Evolutionary conservation across 2,888 invertebrate genomes (phyloP), one percentile per base, ranked within the genome.

Genomic region (Pristionchus entomophagus): DNA sequence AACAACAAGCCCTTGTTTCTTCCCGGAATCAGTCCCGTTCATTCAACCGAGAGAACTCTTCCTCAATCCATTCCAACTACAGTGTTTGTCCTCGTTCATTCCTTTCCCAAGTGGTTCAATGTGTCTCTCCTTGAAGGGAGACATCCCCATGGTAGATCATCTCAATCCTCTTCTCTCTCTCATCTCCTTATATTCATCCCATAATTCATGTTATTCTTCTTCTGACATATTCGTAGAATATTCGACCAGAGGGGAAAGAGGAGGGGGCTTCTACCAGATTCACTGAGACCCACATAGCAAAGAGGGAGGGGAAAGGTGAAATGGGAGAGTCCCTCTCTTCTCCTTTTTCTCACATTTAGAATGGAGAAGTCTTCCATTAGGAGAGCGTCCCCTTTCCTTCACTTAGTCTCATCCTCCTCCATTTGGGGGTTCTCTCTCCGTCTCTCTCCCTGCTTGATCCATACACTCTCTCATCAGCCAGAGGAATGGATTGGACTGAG

Each of bases 251-350:
- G 41, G 45, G 45, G 77, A 38, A 38, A 77, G 45, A 77, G 77
- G 77, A n/a, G 80, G 38, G 41, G n/a, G n/a, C 41, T 73, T 22
- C 69, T 41, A 35, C 38, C 41, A 45, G 41, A 73, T 38, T 73
- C 73, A 3, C 45, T 26, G 41, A 12, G 10, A 22, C 73, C 26
- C 41, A 45, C 38, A 69, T 10, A 35, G 26, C n/a, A 35, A 19
- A 19, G 38, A 81, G 82, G 82, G 49, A 53, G 51, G 51, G 78
- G 78, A 29, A 77, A 65, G 65, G 65, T 65, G 65, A 65, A 65
- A 77, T 45, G 77, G 35, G 65, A 65, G 19, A 19, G n/a, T 35
- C 65, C 35, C 65, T 65, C 65, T 65, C 65, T 65, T 65, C 65
- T 65, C 65, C 32, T 35, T 65, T n/a, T 65, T 65, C 65, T 65